phyloP scores from a whole-genome alignment of 2,113 vertebrate genomes.

The Ciconia boyciana region DNA sequence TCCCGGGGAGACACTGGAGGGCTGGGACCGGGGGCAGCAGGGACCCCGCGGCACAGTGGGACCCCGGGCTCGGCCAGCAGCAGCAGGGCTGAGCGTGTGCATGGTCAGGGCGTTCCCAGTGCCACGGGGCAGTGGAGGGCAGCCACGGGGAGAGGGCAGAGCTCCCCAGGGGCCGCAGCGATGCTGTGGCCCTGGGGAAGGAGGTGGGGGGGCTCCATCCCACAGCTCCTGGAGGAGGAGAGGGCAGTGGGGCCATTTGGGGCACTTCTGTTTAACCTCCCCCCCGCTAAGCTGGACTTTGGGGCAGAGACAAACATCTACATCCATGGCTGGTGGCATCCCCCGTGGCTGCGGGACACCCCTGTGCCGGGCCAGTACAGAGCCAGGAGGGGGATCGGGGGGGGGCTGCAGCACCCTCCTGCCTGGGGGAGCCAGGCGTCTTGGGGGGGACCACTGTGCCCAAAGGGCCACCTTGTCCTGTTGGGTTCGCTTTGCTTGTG shows the following conservation, averaged over 20 bases:
- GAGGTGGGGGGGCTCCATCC: too few species aligned
- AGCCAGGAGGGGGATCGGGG: accelerated
- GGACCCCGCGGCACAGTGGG: accelerated
- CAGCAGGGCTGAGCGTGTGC: accelerated
- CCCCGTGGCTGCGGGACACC: background rate
- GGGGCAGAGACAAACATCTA: too few species aligned
- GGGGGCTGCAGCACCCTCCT: background rate
- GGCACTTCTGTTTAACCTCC: too few species aligned
- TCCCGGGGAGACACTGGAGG: background rate
- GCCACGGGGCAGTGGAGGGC: accelerated
- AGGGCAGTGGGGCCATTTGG: too few species aligned
- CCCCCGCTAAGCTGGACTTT: too few species aligned
- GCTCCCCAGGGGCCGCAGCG: too few species aligned
- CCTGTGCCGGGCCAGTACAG: background rate
- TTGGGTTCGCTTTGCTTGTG: background rate
- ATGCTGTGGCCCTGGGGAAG: too few species aligned
- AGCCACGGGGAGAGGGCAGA: background rate
- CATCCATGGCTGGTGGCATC: too few species aligned
- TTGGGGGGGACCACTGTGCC: background rate
- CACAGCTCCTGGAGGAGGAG: too few species aligned
- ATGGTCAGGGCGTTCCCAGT: accelerated
- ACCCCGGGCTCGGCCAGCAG: accelerated
- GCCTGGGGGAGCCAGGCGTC: background rate
- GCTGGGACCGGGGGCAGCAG: background rate
- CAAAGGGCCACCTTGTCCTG: background rate